Percentiles rank a stretch among this genome's conserved stretches.
phyloP scores from a whole-genome alignment of 2,888 invertebrate genomes.

The Drosophila nr. perissopoda region DNA sequence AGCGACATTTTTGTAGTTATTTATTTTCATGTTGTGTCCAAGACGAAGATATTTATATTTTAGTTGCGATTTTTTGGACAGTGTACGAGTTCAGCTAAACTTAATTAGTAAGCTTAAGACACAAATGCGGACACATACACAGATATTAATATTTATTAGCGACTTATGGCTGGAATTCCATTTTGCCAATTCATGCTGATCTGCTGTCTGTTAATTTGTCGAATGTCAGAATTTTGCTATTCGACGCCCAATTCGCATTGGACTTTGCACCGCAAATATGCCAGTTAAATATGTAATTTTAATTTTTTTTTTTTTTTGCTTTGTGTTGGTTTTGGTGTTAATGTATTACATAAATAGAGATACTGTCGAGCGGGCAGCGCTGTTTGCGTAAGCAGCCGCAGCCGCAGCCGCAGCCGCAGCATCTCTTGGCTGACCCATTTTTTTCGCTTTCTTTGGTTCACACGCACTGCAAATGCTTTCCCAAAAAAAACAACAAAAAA shows the following conservation, averaged over 20 bases:
- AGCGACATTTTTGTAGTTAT: background rate
- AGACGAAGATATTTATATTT: background rate
- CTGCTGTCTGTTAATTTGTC: constrained; percentile 33
- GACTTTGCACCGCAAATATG: constrained; percentile 67
- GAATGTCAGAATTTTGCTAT: constrained; percentile 58
- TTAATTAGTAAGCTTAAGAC: constrained; percentile 46
- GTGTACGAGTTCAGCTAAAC: background rate
- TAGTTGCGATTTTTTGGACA: background rate
- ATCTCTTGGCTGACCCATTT: constrained; percentile 58
- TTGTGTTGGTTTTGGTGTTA: constrained; percentile 18
- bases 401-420: constrained; percentile 50
- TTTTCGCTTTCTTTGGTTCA: constrained; percentile 77
- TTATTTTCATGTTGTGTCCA: background rate
- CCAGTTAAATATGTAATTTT: constrained; percentile 58
- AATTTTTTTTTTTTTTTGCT: background rate
- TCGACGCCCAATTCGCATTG: constrained; percentile 25
- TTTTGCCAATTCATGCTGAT: constrained; percentile 64
- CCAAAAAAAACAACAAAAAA: constrained; percentile 39
- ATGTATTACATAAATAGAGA: constrained; percentile 56
- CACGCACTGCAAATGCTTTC: constrained; percentile 76
- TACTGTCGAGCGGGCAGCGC: constrained; percentile 24
- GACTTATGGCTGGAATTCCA: constrained; percentile 15
- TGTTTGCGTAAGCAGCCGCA: constrained; percentile 63
- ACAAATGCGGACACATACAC: background rate
- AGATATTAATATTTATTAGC: background rate